Evolutionary conservation across 2,113 vertebrate species (phyloP).

Genomic region (Clupea harengus): DNA sequence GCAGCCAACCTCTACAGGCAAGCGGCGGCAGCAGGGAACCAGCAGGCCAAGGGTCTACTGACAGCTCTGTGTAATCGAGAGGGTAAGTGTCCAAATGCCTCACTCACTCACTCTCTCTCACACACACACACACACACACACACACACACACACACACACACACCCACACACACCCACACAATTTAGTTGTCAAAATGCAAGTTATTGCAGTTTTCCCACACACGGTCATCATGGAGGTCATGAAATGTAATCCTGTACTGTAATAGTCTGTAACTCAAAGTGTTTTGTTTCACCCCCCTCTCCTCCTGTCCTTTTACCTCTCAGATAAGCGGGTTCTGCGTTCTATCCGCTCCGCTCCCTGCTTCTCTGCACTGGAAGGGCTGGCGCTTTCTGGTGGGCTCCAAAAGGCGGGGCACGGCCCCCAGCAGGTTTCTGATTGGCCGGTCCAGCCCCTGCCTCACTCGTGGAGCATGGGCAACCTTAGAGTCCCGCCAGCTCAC

Average conservation of each 20-base stretch:
- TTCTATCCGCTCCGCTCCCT: conserved; percentile 68
- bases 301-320: background rate
- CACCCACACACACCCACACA: background rate
- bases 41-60: conserved; percentile 67
- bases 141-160: conserved; percentile 29
- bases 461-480: conserved; percentile 69
- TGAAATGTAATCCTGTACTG: background rate
- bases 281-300: background rate
- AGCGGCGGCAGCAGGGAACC: conserved; percentile 72
- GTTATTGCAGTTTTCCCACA: background rate
- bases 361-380: conserved; percentile 52
- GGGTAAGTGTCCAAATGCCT: conserved; percentile 16
- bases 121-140: background rate
- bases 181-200: background rate
- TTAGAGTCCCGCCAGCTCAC: conserved; percentile 40
- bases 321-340: conserved; percentile 54
- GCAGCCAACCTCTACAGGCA: conserved; percentile 74
- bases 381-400: conserved; percentile 28
- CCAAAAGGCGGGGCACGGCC: background rate
- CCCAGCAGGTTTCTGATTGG: background rate
- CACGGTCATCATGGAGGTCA: background rate
- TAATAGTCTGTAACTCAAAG: background rate
- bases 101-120: background rate
- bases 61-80: conserved; percentile 40
- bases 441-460: conserved; percentile 55